Conservation (phyloP, 2,113 vertebrate genomes). For the Pavo muticus region DNA sequence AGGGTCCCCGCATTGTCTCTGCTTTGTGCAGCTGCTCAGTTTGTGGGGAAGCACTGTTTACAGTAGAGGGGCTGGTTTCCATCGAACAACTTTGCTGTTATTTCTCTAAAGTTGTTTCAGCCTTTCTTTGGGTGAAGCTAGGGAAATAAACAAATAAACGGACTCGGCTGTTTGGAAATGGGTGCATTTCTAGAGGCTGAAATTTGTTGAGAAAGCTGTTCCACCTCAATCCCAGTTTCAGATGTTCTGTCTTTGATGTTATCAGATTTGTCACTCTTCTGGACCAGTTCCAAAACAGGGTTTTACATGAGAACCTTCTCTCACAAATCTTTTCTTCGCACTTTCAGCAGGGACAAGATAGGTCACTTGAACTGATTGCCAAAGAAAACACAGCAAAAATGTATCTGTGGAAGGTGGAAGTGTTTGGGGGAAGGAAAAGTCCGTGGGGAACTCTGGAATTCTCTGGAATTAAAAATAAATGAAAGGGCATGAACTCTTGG, state of each 20-base stretch:
- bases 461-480: constrained; percentile 10
- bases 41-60: constrained; percentile 49
- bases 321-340: background rate
- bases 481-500: background rate
- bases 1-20: constrained; percentile 70
- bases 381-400: constrained; percentile 8
- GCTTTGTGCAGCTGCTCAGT: constrained; percentile 56
- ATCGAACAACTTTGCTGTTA: constrained; percentile 5
- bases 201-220: constrained; percentile 34
- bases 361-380: background rate
- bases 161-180: background rate
- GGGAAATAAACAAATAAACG: constrained; percentile 30
- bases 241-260: constrained; percentile 62
- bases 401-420: background rate
- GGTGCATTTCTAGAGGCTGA: constrained; percentile 13
- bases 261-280: constrained; percentile 53
- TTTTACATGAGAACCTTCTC: constrained; percentile 30
- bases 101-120: constrained; percentile 57
- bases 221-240: constrained; percentile 26
- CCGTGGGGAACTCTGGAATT: background rate
- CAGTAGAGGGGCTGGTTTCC: constrained; percentile 35
- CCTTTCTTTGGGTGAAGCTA: background rate
- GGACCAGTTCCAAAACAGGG: constrained; percentile 40
- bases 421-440: background rate
- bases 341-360: constrained; percentile 27